These are phyloP conservation scores for Rhogogaster chlorosoma DNA, from an alignment of 2,888 invertebrate species.

Conservation along the genomic window DNA sequence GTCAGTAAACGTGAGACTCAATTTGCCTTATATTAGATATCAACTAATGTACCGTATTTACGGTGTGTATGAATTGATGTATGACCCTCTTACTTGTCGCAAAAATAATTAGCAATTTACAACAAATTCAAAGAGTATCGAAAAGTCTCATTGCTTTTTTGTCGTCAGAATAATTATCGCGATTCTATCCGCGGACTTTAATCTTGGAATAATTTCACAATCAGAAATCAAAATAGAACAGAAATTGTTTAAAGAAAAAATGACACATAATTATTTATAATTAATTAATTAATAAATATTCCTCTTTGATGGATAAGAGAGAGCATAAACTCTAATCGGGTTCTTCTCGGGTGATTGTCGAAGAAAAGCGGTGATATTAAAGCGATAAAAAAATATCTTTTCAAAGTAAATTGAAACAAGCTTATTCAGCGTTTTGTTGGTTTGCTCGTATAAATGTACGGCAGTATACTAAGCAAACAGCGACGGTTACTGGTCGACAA, in stretches of 20 bases:
- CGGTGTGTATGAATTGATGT: background rate
- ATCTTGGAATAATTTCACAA: no score
- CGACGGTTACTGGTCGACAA: constrained; percentile 35
- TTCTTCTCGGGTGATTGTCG: background rate
- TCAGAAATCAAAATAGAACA: background rate
- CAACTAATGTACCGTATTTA: background rate
- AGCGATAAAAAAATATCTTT: constrained; percentile 14
- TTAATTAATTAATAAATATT: background rate
- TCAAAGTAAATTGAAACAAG: constrained; percentile 21
- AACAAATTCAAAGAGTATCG: no score
- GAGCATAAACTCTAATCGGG: background rate
- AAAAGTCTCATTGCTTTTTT: no score
- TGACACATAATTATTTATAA: background rate
- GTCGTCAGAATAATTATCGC: no score
- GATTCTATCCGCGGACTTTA: no score
- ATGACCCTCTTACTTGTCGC: background rate
- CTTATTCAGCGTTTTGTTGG: constrained; percentile 24
- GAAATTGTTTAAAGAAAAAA: background rate
- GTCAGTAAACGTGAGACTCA: background rate
- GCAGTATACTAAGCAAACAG: background rate
- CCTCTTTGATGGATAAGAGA: background rate
- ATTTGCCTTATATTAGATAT: background rate
- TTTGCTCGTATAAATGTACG: constrained; percentile 11
- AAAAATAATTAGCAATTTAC: background rate
- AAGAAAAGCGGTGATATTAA: constrained; percentile 17